These are phyloP conservation scores for Erethizon dorsatum DNA, from an alignment of 2,797 vertebrate genomes.

Conservation along the genomic window DNA sequence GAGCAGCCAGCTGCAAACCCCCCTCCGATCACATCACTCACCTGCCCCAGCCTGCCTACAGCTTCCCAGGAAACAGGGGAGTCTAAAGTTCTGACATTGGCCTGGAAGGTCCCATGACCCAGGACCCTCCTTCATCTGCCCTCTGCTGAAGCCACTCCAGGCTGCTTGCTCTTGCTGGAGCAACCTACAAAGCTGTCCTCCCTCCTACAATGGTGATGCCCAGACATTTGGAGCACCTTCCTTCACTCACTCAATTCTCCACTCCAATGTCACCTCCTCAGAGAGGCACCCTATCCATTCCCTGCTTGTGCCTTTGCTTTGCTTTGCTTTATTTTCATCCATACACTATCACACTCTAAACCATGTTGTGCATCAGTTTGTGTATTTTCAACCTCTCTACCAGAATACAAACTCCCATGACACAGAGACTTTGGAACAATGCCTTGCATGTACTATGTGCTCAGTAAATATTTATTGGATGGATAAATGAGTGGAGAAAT, in stretches of 20 bases:
- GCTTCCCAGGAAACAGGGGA: neutral
- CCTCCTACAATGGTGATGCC: too few relatives aligned
- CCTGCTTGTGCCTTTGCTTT: neutral
- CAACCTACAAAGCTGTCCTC: neutral
- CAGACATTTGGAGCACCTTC: neutral
- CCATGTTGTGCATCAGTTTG: neutral
- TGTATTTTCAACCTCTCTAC: neutral
- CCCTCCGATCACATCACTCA: neutral
- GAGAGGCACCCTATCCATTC: neutral
- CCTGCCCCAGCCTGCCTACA: neutral
- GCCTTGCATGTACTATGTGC: neutral
- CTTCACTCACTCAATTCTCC: neutral
- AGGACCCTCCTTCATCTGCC: too few relatives aligned
- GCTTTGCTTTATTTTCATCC: conserved; percentile 34
- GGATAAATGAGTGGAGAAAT: neutral
- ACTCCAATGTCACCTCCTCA: neutral
- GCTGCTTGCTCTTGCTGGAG: neutral
- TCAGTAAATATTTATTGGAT: neutral
- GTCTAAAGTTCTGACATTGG: neutral
- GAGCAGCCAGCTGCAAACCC: neutral
- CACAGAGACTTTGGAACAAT: neutral
- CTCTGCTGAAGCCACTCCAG: neutral
- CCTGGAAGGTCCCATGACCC: neutral
- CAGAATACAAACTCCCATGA: conserved; percentile 2
- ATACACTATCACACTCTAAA: neutral